These are phyloP conservation scores for Mus caroli DNA, from an alignment of 2,797 vertebrate genomes.

Conservation along the genomic window DNA sequence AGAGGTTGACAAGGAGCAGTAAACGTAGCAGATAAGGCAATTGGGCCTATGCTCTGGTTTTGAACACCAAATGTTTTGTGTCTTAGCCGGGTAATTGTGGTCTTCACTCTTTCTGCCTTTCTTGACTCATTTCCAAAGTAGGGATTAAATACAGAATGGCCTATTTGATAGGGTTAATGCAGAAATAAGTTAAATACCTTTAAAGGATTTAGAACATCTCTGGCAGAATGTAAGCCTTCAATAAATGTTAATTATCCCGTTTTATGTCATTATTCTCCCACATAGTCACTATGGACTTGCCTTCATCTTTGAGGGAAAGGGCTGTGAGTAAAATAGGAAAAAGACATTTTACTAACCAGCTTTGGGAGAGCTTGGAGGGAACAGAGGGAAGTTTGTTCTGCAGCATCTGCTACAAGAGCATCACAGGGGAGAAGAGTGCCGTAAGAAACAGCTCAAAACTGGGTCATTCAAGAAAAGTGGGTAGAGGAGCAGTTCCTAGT, in stretches of 20 bases:
- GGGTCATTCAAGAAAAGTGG: slow-evolving; percentile 16
- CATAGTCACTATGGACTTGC: slow-evolving; percentile 16
- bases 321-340: slow-evolving; percentile 55
- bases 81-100: background rate
- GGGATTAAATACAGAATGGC: background rate
- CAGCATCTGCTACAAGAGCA: slow-evolving; percentile 39
- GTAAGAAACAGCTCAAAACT: slow-evolving; percentile 33
- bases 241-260: slow-evolving; percentile 58
- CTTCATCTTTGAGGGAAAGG: slow-evolving; percentile 17
- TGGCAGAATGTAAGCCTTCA: slow-evolving; percentile 53
- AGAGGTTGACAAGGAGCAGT: background rate
- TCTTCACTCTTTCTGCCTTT: slow-evolving; percentile 9
- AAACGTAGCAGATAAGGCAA: background rate
- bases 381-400: background rate
- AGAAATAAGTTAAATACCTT: slow-evolving; percentile 39
- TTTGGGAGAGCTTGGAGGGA: background rate
- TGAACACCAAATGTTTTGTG: background rate
- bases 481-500: background rate
- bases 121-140: slow-evolving; percentile 26
- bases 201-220: slow-evolving; percentile 38
- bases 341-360: slow-evolving; percentile 63
- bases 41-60: background rate
- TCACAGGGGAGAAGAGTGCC: background rate
- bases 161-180: slow-evolving; percentile 41
- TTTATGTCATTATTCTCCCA: slow-evolving; percentile 61